A percentile compares a stretch with the other conserved stretches of the same genome.
Evolutionary conservation across 2,888 invertebrate species (phyloP).

Genomic region (Tolmerus cingulatus): DNA sequence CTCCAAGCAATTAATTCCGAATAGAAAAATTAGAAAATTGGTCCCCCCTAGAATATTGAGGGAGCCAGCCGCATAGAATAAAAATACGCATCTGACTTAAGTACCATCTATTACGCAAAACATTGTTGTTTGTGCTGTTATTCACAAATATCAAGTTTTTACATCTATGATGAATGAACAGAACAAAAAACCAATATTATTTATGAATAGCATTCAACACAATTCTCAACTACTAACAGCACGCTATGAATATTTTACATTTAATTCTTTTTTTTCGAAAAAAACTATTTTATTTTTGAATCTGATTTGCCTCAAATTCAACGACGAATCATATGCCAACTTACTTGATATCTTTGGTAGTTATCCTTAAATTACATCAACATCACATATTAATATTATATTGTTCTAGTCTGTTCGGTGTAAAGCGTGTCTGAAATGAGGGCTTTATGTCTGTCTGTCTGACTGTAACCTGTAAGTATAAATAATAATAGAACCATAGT

Average conservation of each 20-base stretch:
- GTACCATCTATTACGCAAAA: neutral
- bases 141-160: neutral
- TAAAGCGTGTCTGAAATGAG: constrained; percentile 16
- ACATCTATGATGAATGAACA: neutral
- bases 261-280: neutral
- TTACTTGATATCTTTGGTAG: constrained; percentile 22
- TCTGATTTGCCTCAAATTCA: neutral
- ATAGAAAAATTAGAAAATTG: neutral
- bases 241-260: constrained; percentile 9
- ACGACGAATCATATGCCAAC: constrained; percentile 13
- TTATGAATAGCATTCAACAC: constrained; percentile 22
- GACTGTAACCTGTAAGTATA: neutral
- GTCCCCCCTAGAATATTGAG: neutral
- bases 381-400: constrained; percentile 38
- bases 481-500: constrained; percentile 1
- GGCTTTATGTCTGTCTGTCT: neutral
- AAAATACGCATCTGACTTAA: neutral
- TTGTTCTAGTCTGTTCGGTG: constrained; percentile 29
- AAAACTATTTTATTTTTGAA: neutral
- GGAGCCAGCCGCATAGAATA: neutral
- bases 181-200: neutral
- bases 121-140: constrained; percentile 1
- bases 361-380: constrained; percentile 11
- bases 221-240: neutral
- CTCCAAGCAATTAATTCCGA: neutral